Percentiles rank a stretch among this genome's conserved stretches.
Conservation (phyloP, 2,888 invertebrate species). For the Cryptus viduatorius region DNA sequence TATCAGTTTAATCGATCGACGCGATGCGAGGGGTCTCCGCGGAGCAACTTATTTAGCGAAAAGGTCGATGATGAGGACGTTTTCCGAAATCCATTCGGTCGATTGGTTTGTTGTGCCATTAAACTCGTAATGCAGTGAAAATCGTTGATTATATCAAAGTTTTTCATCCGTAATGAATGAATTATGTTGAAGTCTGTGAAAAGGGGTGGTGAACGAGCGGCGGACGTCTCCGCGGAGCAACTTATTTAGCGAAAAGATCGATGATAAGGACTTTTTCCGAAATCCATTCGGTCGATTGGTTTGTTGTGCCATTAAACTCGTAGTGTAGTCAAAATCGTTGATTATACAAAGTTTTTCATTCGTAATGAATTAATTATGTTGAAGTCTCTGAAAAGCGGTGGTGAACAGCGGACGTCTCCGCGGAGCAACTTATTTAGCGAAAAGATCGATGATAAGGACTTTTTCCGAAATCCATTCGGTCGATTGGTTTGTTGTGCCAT, state of each 20-base stretch:
- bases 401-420: neutral
- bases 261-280: too few species aligned
- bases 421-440: slow-evolving; percentile 49
- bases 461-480: slow-evolving; percentile 45
- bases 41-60: slow-evolving; percentile 48
- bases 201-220: neutral
- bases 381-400: neutral
- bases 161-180: slow-evolving; percentile 30
- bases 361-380: slow-evolving; percentile 33
- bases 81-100: slow-evolving; percentile 45
- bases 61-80: slow-evolving; percentile 42
- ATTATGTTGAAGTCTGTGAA: slow-evolving; percentile 16
- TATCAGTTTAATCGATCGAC: slow-evolving; percentile 62
- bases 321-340: neutral
- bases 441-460: slow-evolving; percentile 39
- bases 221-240: too few species aligned
- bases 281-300: slow-evolving; percentile 49
- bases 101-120: slow-evolving; percentile 15
- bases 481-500: slow-evolving; percentile 15
- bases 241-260: too few species aligned
- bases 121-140: neutral
- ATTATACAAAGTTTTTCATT: neutral
- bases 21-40: slow-evolving; percentile 15
- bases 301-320: neutral
- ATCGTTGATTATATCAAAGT: neutral